These are phyloP conservation scores for Oligia strigilis DNA, from an alignment of 2,888 invertebrate genomes.

Conservation along the genomic window DNA sequence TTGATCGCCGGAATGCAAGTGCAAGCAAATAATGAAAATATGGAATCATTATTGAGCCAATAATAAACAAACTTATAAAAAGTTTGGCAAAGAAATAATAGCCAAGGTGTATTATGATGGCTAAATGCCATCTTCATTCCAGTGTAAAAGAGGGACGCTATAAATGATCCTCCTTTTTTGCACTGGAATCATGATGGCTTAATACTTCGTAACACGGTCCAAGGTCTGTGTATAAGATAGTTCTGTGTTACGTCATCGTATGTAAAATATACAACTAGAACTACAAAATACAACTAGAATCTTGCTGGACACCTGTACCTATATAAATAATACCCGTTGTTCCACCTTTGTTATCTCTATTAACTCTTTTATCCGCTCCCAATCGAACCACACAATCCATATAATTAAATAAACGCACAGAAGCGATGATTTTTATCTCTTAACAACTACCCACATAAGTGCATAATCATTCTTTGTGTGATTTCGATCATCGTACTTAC, in stretches of 20 bases:
- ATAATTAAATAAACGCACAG: slow-evolving; percentile 72
- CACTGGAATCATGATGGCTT: too few species aligned
- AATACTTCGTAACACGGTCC: too few species aligned
- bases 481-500: slow-evolving; percentile 62
- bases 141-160: too few species aligned
- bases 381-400: slow-evolving; percentile 55
- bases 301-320: too few species aligned
- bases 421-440: slow-evolving; percentile 70
- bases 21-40: not conserved
- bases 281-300: too few species aligned
- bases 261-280: not conserved
- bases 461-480: slow-evolving; percentile 69
- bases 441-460: slow-evolving; percentile 69
- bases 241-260: not conserved
- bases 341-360: not conserved
- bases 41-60: not conserved
- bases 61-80: not conserved
- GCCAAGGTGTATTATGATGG: not conserved
- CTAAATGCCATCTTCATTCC: too few species aligned
- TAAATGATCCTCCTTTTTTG: too few species aligned
- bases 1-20: not conserved
- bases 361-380: slow-evolving; percentile 41
- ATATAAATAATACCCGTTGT: not conserved
- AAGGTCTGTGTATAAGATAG: not conserved
- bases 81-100: not conserved